phyloP scores from a whole-genome alignment of 2,797 vertebrate genomes.

The Petrocephalus schoutedeni region DNA sequence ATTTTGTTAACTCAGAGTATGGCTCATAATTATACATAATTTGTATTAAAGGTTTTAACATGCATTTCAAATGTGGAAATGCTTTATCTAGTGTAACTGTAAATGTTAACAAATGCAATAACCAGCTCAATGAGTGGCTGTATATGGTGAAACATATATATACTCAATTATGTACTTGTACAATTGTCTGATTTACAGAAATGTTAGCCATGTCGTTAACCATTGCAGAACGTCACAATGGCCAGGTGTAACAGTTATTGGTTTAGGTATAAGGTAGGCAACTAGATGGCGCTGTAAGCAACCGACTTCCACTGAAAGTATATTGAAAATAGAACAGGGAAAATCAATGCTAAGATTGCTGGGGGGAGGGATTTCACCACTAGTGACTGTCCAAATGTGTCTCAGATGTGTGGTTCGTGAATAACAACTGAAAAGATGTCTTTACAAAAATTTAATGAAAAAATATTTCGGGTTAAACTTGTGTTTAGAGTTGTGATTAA shows the following conservation, averaged over 20 bases:
- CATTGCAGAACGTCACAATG: neutral
- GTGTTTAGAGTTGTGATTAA: constrained; percentile 27
- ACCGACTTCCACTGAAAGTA: neutral
- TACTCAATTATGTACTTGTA: neutral
- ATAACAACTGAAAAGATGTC: neutral
- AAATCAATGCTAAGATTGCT: constrained; percentile 7
- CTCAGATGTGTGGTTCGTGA: neutral
- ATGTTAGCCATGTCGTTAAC: neutral
- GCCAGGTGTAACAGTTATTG: neutral
- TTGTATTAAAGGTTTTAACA: neutral
- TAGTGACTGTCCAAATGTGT: neutral
- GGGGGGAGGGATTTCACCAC: neutral
- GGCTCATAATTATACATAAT: neutral
- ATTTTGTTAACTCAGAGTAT: neutral
- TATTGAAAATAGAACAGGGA: neutral
- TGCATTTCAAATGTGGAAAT: constrained; percentile 15
- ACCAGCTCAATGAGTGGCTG: neutral
- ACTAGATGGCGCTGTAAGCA: constrained; percentile 19
- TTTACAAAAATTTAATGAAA: constrained; percentile 19
- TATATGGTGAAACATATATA: neutral
- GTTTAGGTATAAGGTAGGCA: neutral
- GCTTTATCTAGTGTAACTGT: constrained; percentile 13
- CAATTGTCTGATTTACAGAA: neutral
- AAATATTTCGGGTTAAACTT: constrained; percentile 22
- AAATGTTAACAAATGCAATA: constrained; percentile 15